phyloP scores from a whole-genome alignment of 2,113 vertebrate species.

The Crotophaga sulcirostris region DNA sequence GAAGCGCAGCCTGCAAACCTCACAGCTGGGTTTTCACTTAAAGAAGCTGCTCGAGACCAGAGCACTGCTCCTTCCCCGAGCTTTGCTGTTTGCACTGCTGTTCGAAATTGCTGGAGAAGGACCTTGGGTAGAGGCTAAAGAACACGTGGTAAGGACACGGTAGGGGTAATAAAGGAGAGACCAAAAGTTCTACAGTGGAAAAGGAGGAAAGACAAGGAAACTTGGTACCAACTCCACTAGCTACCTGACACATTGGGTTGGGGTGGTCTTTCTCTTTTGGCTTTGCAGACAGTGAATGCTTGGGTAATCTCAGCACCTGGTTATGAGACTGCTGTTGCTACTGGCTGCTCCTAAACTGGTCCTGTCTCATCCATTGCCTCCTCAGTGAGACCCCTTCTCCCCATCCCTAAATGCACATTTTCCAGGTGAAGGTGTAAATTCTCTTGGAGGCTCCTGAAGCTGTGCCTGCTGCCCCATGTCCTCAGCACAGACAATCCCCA shows the following conservation, averaged over 20 bases:
- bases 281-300: not conserved
- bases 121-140: not conserved
- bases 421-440: not conserved
- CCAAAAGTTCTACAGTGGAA: not conserved
- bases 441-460: not conserved
- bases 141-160: not conserved
- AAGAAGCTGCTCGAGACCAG: conserved; percentile 55
- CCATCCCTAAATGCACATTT: not conserved
- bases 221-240: not conserved
- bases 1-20: conserved; percentile 56
- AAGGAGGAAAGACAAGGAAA: conserved; percentile 4
- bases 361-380: not conserved
- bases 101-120: conserved; percentile 32
- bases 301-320: not conserved
- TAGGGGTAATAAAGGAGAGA: not conserved
- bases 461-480: not conserved
- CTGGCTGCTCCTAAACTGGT: not conserved
- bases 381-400: not conserved
- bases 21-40: conserved; percentile 79
- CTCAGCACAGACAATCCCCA: not conserved
- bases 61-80: conserved; percentile 59
- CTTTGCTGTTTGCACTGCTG: conserved; percentile 41
- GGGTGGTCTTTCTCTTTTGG: not conserved
- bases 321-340: not conserved
- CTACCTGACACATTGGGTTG: not conserved